These are phyloP conservation scores for Pundamilia nyererei DNA, from an alignment of 2,113 vertebrate genomes.

Conservation along the genomic window DNA sequence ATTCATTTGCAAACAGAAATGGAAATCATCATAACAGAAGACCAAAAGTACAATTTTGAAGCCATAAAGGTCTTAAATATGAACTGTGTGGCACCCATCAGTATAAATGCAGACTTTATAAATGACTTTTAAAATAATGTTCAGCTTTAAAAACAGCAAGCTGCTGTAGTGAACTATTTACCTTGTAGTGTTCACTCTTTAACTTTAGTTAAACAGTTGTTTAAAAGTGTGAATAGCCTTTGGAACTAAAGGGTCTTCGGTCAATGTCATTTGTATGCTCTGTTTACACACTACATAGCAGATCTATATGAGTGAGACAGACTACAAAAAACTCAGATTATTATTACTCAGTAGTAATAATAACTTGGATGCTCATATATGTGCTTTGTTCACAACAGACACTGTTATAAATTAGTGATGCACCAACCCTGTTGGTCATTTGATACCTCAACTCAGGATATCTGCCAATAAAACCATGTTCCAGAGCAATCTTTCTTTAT, in stretches of 20 bases:
- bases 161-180: background rate
- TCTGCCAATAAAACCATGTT: background rate
- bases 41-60: background rate
- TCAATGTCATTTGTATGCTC: background rate
- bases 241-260: background rate
- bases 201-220: background rate
- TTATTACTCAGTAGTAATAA: background rate
- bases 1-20: background rate
- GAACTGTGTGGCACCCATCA: background rate
- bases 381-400: background rate
- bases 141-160: background rate
- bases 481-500: background rate
- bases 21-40: background rate
- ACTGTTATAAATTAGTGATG: background rate
- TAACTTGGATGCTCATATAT: background rate
- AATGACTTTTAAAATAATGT: background rate
- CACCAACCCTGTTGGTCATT: accelerated
- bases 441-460: background rate
- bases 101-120: background rate
- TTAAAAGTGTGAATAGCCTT: background rate
- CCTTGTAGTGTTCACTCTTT: background rate
- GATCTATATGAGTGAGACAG: background rate
- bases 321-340: background rate
- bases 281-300: background rate
- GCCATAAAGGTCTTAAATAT: background rate